These are phyloP conservation scores for Climacteris rufus DNA, from an alignment of 2,113 vertebrate genomes.

Conservation along the genomic window DNA sequence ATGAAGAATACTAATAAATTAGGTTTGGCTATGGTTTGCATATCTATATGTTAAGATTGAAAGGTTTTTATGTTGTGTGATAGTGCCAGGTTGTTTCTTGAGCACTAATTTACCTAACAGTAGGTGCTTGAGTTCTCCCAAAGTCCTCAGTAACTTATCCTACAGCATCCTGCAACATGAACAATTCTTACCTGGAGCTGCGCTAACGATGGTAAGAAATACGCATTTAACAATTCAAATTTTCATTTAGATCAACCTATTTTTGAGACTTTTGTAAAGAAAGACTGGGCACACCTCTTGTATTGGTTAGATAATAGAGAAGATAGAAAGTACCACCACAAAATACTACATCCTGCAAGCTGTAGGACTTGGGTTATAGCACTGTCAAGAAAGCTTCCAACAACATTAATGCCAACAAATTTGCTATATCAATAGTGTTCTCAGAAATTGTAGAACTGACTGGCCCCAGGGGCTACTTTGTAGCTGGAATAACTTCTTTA, in stretches of 20 bases:
- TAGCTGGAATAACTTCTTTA: background rate
- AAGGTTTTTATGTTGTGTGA: background rate
- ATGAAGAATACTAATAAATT: background rate
- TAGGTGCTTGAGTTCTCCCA: background rate
- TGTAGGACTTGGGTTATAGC: background rate
- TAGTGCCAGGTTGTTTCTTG: background rate
- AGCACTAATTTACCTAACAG: background rate
- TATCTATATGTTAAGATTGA: background rate
- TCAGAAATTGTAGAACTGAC: background rate
- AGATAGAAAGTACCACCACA: background rate
- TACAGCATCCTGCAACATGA: background rate
- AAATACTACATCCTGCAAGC: background rate
- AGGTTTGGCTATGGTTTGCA: background rate
- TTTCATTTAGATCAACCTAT: background rate
- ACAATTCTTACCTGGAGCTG: background rate
- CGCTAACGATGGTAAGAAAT: background rate
- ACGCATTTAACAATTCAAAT: background rate
- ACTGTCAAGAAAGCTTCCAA: background rate
- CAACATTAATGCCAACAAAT: background rate
- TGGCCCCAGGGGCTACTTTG: background rate
- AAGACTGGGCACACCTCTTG: background rate
- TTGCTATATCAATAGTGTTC: background rate
- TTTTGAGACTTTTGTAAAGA: background rate
- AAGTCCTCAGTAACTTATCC: background rate
- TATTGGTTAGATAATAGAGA: background rate